These are phyloP conservation scores for Meiosimyza decipiens DNA, from an alignment of 2,888 invertebrate species.

Conservation along the genomic window DNA sequence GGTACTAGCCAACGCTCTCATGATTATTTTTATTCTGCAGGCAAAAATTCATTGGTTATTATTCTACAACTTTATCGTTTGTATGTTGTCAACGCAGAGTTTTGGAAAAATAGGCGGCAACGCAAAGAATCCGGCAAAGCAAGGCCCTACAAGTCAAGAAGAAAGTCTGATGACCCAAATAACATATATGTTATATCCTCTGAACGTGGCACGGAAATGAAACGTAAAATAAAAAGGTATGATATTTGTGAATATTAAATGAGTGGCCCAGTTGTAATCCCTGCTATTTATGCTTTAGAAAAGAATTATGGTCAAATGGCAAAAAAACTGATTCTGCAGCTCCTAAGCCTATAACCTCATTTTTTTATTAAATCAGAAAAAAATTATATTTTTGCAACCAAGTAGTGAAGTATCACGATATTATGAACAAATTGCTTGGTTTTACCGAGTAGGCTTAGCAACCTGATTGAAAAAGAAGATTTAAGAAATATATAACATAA, in stretches of 20 bases:
- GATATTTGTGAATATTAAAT: neutral
- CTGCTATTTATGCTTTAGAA: no score
- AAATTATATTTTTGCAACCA: no score
- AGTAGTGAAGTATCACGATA: no score
- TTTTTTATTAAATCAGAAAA: no score
- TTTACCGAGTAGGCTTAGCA: no score
- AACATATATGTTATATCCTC: constrained; percentile 71
- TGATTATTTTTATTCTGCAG: constrained; percentile 56
- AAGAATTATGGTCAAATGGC: no score
- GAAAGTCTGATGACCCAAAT: constrained; percentile 63
- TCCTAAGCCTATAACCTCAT: no score
- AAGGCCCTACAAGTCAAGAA: constrained; percentile 56
- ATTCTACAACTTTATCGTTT: constrained; percentile 86
- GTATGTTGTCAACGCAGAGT: constrained; percentile 82
- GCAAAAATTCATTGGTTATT: constrained; percentile 86
- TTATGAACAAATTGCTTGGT: no score
- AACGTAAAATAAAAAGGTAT: constrained; percentile 60
- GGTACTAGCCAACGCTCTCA: neutral
- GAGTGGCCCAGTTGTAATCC: no score
- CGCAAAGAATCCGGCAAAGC: constrained; percentile 54
- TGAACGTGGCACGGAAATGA: constrained; percentile 59
- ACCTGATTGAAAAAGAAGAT: no score
- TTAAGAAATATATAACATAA: no score
- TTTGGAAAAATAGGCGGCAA: constrained; percentile 66
- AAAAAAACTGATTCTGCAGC: neutral